Conservation (phyloP, 2,113 vertebrate species). For the Excalfactoria chinensis region DNA sequence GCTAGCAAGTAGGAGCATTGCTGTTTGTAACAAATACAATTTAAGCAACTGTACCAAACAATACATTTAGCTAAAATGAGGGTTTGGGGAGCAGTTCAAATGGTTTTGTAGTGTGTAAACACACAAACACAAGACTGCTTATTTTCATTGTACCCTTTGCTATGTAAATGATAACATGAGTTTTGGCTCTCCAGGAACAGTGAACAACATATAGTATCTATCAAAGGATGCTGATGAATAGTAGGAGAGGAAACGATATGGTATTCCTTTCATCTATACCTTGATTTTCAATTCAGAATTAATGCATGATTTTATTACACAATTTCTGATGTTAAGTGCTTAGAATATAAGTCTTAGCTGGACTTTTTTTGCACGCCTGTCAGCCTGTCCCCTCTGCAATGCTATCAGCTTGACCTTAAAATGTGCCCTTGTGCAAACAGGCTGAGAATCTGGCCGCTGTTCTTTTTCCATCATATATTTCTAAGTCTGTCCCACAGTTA, state of each 20-base stretch:
- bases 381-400: neutral
- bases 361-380: neutral
- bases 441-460: neutral
- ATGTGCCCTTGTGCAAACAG: neutral
- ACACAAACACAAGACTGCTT: neutral
- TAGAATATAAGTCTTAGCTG: neutral
- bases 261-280: neutral
- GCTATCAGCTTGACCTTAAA: neutral
- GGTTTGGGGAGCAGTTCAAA: neutral
- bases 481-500: neutral
- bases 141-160: neutral
- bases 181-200: neutral
- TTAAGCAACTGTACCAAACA: neutral
- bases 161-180: neutral
- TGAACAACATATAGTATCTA: neutral
- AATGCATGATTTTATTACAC: neutral
- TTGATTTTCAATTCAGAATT: neutral
- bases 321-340: neutral
- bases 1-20: neutral
- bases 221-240: neutral
- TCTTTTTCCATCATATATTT: neutral
- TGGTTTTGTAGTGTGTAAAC: neutral
- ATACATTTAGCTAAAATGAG: neutral
- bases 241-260: neutral
- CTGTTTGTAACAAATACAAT: neutral